These are phyloP conservation scores for Gerris lacustris DNA, from an alignment of 2,888 invertebrate genomes.

Conservation along the genomic window DNA sequence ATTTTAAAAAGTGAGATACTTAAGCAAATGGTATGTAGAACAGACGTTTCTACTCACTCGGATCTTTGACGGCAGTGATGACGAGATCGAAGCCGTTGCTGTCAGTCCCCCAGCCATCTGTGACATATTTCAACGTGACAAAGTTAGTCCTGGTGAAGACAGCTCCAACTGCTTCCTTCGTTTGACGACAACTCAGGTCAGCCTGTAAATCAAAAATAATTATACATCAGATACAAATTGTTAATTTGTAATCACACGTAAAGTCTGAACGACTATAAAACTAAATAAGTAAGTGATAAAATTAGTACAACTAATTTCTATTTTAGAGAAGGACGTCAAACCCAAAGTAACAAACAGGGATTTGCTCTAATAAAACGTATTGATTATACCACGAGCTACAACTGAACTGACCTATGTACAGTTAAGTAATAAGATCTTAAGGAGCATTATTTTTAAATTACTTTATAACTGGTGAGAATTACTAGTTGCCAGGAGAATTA, in stretches of 20 bases:
- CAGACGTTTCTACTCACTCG: slow-evolving; percentile 53
- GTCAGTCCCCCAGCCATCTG: slow-evolving; percentile 85
- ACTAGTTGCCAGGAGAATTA: no score
- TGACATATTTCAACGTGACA: slow-evolving; percentile 84
- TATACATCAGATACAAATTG: background rate
- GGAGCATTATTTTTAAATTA: no score
- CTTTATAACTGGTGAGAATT: no score
- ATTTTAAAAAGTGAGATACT: no score
- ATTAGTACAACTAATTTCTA: background rate
- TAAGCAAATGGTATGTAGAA: no score
- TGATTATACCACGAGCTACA: no score
- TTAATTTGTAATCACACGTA: background rate
- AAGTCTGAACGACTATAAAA: background rate
- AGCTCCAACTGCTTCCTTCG: slow-evolving; percentile 73
- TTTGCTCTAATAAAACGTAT: no score
- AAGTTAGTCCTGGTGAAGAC: slow-evolving; percentile 86
- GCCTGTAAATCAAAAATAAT: slow-evolving; percentile 46
- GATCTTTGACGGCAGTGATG: slow-evolving; percentile 88
- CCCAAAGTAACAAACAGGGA: no score
- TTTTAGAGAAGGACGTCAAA: no score
- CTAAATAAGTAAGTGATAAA: background rate
- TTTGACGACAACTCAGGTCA: slow-evolving; percentile 82
- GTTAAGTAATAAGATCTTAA: no score
- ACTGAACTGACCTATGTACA: no score
- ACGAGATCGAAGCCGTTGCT: slow-evolving; percentile 84